Evolutionary conservation across 2,797 vertebrate species (phyloP).

Genomic region (Labeo calbasu): DNA sequence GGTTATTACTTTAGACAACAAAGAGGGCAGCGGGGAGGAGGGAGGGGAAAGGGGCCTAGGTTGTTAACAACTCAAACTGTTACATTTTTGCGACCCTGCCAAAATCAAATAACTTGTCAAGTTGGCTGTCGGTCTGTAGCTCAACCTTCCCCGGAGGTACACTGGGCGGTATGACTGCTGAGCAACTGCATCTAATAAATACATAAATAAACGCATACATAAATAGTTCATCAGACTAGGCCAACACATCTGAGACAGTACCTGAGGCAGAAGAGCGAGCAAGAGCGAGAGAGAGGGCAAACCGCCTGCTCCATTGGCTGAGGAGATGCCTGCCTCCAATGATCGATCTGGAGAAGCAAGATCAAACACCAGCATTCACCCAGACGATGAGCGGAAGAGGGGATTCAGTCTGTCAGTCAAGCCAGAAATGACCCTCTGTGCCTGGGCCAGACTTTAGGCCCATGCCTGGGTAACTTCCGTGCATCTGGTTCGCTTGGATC

Average conservation of each 20-base stretch:
- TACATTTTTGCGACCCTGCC: conserved; percentile 63
- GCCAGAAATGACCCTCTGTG: conserved; percentile 62
- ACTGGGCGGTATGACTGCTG: conserved; percentile 14
- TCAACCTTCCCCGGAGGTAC: conserved; percentile 53
- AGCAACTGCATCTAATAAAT: conserved; percentile 66
- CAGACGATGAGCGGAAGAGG: conserved; percentile 69
- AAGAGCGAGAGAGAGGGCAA: conserved; percentile 55
- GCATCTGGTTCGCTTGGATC: conserved; percentile 50
- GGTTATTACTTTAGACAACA: conserved; percentile 77
- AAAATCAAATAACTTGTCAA: conserved; percentile 72
- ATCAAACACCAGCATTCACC: conserved; percentile 72
- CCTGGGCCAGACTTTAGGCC: conserved; percentile 13
- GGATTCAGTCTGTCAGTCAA: conserved; percentile 70
- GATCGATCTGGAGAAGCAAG: conserved; percentile 72
- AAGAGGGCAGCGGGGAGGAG: conserved; percentile 50
- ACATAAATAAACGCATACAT: conserved; percentile 76
- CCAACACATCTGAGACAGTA: conserved; percentile 73
- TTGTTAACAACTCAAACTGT: conserved; percentile 62
- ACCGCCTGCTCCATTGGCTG: conserved; percentile 4
- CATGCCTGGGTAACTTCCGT: neutral
- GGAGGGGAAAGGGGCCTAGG: conserved; percentile 24
- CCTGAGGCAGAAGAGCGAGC: conserved; percentile 66
- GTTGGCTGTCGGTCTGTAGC: conserved; percentile 53
- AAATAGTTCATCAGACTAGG: conserved; percentile 70
- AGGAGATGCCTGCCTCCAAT: conserved; percentile 48